A percentile compares a stretch with the other conserved stretches of the same genome.
Evolutionary conservation across 2,888 invertebrate species (phyloP).

Genomic region (Phalera bucephala): DNA sequence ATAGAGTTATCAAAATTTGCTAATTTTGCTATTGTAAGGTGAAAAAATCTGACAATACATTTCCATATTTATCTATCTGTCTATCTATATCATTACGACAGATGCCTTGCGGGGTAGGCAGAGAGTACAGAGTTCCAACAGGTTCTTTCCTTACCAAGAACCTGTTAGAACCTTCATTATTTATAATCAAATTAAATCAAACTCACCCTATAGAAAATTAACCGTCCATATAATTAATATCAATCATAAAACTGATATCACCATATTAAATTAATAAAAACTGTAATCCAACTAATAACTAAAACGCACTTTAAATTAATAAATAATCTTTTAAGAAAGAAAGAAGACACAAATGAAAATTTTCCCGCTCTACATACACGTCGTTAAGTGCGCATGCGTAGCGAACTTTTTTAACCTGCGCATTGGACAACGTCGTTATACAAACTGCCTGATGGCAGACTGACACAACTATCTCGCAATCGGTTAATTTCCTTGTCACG

Average conservation of each 20-base stretch:
- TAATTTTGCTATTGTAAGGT: too few species aligned
- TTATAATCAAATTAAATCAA: too few species aligned
- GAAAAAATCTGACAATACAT: too few species aligned
- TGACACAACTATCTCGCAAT: constrained; percentile 46
- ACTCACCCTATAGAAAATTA: too few species aligned
- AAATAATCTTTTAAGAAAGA: background rate
- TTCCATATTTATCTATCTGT: too few species aligned
- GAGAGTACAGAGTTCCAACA: too few species aligned
- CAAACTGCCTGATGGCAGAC: constrained; percentile 54
- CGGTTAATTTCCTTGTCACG: constrained; percentile 48
- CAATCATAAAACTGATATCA: background rate
- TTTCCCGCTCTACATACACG: constrained; percentile 43
- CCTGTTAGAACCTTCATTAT: too few species aligned
- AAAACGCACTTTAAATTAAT: background rate
- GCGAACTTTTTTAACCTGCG: constrained; percentile 57
- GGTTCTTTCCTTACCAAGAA: too few species aligned
- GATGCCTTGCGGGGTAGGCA: too few species aligned
- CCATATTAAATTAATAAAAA: background rate
- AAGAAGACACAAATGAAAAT: constrained; percentile 6
- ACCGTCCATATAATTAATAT: background rate
- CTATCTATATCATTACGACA: too few species aligned
- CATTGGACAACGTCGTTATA: constrained; percentile 52
- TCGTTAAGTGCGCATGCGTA: constrained; percentile 45
- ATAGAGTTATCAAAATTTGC: too few species aligned
- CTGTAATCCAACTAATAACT: background rate